A percentile compares a stretch with the other conserved stretches of the same genome.
Conservation (phyloP, 2,113 vertebrate species). For the Vidua chalybeata region DNA sequence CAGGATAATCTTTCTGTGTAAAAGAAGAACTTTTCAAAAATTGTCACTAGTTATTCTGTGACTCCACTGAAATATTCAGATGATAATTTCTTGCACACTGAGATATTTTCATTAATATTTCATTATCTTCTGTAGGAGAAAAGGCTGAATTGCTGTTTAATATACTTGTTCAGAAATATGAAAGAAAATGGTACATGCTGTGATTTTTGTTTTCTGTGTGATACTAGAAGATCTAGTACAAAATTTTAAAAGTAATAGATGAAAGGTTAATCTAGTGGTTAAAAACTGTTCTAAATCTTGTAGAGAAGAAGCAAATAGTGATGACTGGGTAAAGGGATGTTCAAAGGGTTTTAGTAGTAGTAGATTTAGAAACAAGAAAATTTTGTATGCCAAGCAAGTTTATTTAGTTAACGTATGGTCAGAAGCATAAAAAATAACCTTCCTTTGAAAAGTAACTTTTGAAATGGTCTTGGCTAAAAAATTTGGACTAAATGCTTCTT, state of each 20-base stretch:
- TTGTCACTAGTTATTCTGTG: not conserved
- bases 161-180: not conserved
- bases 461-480: not conserved
- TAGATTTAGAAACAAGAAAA: not conserved
- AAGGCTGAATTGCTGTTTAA: not conserved
- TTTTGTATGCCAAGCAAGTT: not conserved
- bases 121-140: not conserved
- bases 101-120: not conserved
- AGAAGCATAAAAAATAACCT: not conserved
- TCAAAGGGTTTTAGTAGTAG: not conserved
- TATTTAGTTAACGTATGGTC: not conserved
- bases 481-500: not conserved
- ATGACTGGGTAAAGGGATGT: not conserved
- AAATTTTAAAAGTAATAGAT: not conserved
- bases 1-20: not conserved
- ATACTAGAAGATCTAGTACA: not conserved
- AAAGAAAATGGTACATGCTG: not conserved
- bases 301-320: not conserved
- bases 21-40: not conserved
- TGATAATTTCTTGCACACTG: not conserved
- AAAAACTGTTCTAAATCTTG: not conserved
- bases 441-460: not conserved
- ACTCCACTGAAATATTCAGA: not conserved
- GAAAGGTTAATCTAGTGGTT: not conserved
- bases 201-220: not conserved